Evolutionary conservation across 2,888 invertebrate genomes (phyloP).

Genomic region (Pteria penguin): DNA sequence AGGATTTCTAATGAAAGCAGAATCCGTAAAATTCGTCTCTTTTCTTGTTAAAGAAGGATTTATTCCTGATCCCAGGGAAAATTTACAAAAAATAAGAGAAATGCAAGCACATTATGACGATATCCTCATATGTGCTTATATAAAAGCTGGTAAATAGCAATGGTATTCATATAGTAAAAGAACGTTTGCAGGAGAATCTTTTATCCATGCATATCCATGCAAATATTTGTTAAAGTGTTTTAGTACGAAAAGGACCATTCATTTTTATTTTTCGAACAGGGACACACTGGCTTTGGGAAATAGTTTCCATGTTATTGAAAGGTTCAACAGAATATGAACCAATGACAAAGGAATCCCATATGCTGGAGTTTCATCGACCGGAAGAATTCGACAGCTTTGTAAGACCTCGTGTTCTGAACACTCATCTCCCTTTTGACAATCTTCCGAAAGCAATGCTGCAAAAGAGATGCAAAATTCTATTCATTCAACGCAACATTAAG

Average conservation of each 20-base stretch:
- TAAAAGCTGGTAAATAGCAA: background rate
- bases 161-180: too few species aligned
- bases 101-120: background rate
- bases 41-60: background rate
- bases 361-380: slow-evolving; percentile 25
- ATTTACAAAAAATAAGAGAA: background rate
- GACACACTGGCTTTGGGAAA: slow-evolving; percentile 34
- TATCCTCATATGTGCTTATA: background rate
- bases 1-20: background rate
- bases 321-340: slow-evolving; percentile 14
- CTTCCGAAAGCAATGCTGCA: slow-evolving; percentile 17
- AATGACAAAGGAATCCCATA: slow-evolving; percentile 16
- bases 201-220: too few species aligned
- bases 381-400: slow-evolving; percentile 3
- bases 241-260: too few species aligned
- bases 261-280: background rate
- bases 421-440: slow-evolving; percentile 3
- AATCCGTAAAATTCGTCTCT: background rate
- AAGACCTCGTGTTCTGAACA: slow-evolving; percentile 26
- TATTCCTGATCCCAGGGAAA: background rate
- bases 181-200: too few species aligned
- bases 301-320: slow-evolving; percentile 22
- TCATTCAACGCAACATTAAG: slow-evolving; percentile 26
- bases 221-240: too few species aligned
- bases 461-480: slow-evolving; percentile 12